Evolutionary conservation across 2,113 vertebrate species (phyloP), one percentile per base, ranked within the genome.

Genomic region (Chionis minor): DNA sequence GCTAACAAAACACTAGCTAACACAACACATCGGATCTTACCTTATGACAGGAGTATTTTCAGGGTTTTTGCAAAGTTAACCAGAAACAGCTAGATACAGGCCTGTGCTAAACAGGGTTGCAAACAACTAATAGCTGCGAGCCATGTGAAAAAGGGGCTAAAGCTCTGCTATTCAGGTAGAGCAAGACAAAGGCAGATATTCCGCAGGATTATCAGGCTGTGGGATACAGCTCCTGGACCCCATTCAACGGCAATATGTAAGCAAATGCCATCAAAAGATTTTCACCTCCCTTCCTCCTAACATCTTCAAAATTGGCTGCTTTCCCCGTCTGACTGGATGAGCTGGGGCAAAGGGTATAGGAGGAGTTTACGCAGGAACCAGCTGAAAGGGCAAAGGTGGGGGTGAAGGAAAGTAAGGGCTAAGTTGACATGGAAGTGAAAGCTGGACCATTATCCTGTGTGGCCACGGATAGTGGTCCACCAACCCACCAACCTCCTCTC

Each of bases 1-100:
- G 54, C 75, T 90, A 85, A 79, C 47, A 88, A 94, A 80, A 61
- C 87, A 78, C 90, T 94, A 87, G 69, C 90, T 84, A 92, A 78
- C 65, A 65, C 81, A 90, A 66, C 44, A 89, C 61, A 54, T 84
- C 0, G 1, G 27, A 33, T 49, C 21, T 83, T 70, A 85, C 65
- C 30, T 94, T 79, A 61, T 26, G 47, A 84, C 86, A 90, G 12
- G 56, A 62, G 59, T 51, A 22, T 87, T 87, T 91, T 30, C 63
- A 84, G 44, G 45, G n/a, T 7, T 61, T 86, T 92, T 69, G 67
- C 74, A 71, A 89, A 89, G 72, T 84, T 96, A 92, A 94, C 88
- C 86, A 92, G 78, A 92, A 91, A 85, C 62, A 95, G 54, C 78
- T 78, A 63, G 92, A 92, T 49, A 86, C 47, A 28, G 66, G 44